Conservation (phyloP, 2,797 vertebrate species). For the Pangasius larnaudii region DNA sequence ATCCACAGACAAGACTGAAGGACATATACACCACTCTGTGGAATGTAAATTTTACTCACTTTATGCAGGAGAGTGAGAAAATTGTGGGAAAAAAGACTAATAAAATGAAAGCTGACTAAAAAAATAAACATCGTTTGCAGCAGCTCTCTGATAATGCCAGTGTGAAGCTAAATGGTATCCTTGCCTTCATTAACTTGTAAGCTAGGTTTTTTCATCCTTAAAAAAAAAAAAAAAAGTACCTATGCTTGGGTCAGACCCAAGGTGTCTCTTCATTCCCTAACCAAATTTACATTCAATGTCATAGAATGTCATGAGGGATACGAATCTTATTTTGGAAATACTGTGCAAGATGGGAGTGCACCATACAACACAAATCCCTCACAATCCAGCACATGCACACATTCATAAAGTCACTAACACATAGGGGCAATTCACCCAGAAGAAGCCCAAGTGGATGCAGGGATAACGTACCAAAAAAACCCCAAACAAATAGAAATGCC, state of each 20-base stretch:
- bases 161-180: neutral
- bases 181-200: neutral
- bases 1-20: constrained; percentile 32
- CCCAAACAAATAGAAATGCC: neutral
- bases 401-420: neutral
- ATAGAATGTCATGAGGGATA: neutral
- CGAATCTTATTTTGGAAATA: neutral
- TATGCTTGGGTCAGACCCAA: neutral
- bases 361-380: neutral
- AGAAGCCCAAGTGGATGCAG: neutral
- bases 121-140: neutral
- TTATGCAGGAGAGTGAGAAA: neutral
- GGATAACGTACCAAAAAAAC: neutral
- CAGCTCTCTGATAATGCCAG: neutral
- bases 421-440: neutral
- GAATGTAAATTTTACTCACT: neutral
- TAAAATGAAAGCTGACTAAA: neutral
- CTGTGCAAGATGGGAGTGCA: neutral
- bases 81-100: neutral
- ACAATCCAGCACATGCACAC: neutral
- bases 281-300: neutral
- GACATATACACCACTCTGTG: constrained; percentile 16
- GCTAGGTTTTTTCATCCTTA: neutral
- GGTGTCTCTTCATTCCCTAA: neutral
- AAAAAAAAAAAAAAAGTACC: neutral